phyloP scores from a whole-genome alignment of 2,113 vertebrate species.

The Meles meles region DNA sequence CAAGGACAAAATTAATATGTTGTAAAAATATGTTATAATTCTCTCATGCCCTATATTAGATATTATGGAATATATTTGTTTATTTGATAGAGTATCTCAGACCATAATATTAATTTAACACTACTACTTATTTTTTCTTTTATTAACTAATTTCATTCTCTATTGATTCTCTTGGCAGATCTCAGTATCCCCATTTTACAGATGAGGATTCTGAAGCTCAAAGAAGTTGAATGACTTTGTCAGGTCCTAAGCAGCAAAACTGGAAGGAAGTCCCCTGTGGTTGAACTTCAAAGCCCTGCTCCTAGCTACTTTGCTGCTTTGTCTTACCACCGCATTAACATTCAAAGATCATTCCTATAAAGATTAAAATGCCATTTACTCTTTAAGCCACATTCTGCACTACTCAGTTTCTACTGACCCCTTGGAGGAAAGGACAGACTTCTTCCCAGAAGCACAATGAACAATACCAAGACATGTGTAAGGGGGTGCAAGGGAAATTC shows the following conservation, averaged over 20 bases:
- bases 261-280: background rate
- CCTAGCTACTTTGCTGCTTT: conserved; percentile 1
- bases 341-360: conserved; percentile 22
- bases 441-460: conserved; percentile 25
- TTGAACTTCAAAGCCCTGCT: background rate
- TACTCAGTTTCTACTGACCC: conserved; percentile 26
- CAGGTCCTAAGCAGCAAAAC: background rate
- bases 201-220: conserved; percentile 2
- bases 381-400: background rate
- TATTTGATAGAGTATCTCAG: background rate
- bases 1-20: background rate
- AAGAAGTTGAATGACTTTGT: background rate
- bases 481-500: conserved; percentile 37
- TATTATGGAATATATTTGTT: background rate
- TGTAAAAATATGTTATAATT: background rate
- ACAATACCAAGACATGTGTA: background rate
- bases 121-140: background rate
- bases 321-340: background rate
- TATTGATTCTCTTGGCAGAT: background rate
- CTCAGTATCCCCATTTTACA: background rate
- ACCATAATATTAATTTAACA: background rate
- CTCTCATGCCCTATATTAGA: background rate
- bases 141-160: background rate
- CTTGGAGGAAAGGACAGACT: background rate
- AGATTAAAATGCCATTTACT: conserved; percentile 1